A percentile compares a stretch with the other conserved stretches of the same genome.
Evolutionary conservation across 2,797 vertebrate species (phyloP).

Genomic region (Microhierax caerulescens): DNA sequence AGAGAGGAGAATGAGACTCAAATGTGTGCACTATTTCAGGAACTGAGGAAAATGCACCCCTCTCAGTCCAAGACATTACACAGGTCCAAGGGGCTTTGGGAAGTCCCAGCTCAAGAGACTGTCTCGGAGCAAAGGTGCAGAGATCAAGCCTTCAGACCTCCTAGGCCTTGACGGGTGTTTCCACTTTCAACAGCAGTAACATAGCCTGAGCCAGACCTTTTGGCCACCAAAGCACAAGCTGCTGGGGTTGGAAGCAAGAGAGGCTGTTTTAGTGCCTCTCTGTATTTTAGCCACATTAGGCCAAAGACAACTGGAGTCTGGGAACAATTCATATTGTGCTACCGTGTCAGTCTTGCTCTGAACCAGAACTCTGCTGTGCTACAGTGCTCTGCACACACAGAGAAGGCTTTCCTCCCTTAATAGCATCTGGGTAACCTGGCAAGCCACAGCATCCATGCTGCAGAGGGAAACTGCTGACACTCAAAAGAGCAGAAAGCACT

Average conservation of each 20-base stretch:
- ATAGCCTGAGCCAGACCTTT: neutral
- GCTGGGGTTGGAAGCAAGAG: neutral
- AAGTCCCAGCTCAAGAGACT: neutral
- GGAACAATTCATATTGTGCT: neutral
- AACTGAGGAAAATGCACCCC: neutral
- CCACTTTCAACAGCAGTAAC: neutral
- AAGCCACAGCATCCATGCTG: neutral
- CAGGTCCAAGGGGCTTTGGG: neutral
- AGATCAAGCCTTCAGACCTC: neutral
- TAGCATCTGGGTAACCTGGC: neutral
- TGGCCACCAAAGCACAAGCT: neutral
- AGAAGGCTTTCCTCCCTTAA: neutral
- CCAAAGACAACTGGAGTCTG: neutral
- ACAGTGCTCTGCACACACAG: neutral
- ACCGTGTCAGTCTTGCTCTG: neutral
- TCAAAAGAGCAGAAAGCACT: neutral
- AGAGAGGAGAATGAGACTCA: neutral
- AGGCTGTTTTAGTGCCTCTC: neutral
- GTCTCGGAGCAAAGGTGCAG: neutral
- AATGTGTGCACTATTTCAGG: fast-evolving
- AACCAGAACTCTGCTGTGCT: neutral
- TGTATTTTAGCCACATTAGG: neutral
- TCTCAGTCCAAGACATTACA: neutral
- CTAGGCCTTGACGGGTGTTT: neutral
- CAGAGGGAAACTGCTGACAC: neutral